Percentiles rank a stretch among this genome's conserved stretches.
phyloP scores from a whole-genome alignment of 2,888 invertebrate genomes.

The Idaea dimidiata region DNA sequence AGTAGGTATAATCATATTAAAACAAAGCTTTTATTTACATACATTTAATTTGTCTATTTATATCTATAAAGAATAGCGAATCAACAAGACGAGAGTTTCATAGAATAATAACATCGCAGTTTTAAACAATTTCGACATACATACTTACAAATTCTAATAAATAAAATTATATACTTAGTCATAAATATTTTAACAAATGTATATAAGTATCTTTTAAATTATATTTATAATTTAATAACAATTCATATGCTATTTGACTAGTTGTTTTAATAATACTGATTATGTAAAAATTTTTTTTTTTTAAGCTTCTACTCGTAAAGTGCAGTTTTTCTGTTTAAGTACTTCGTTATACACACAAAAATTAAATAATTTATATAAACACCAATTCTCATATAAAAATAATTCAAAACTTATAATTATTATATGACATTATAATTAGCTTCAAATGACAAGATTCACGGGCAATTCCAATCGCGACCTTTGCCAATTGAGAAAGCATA shows the following conservation, averaged over 20 bases:
- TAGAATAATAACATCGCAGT: constrained; percentile 21
- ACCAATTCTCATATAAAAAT: neutral
- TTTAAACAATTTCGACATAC: neutral
- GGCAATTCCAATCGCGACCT: neutral
- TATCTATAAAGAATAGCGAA: constrained; percentile 56
- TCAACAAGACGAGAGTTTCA: constrained; percentile 45
- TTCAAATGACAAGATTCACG: neutral
- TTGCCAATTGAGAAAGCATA: neutral
- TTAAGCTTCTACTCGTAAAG: constrained; percentile 20
- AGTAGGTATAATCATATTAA: constrained; percentile 30
- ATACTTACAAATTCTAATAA: neutral
- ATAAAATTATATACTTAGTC: constrained; percentile 18
- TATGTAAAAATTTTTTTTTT: constrained; percentile 9
- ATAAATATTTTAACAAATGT: constrained; percentile 31
- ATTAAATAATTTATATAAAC: neutral
- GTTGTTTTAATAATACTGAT: constrained; percentile 19
- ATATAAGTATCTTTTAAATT: constrained; percentile 26
- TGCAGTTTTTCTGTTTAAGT: constrained; percentile 1
- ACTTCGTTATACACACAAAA: neutral
- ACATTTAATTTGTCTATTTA: constrained; percentile 65
- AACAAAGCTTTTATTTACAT: constrained; percentile 55
- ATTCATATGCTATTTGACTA: constrained; percentile 18
- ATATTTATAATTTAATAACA: constrained; percentile 29
- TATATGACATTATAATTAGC: neutral
- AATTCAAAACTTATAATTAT: neutral